A percentile compares a stretch with the other conserved stretches of the same genome.
Conservation (phyloP, 2,888 invertebrate genomes). For the Drosophila peninsularis region DNA sequence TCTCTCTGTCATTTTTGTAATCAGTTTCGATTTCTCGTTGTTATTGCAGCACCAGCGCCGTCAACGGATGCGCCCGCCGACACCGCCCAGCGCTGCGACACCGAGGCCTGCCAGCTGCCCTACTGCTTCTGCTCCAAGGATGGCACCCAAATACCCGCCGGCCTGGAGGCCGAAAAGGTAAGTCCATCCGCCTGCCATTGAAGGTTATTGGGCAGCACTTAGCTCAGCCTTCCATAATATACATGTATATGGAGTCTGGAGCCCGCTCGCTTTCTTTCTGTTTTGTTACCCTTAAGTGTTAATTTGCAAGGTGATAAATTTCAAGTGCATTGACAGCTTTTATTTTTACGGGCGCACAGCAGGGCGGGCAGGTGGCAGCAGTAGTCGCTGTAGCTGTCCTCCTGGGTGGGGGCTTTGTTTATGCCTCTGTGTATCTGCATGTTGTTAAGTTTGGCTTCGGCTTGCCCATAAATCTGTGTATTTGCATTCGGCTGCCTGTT, state of each 20-base stretch:
- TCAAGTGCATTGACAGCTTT: constrained; percentile 76
- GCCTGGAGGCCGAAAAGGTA: constrained; percentile 92
- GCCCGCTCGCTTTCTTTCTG: constrained; percentile 9
- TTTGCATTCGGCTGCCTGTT: constrained; percentile 77
- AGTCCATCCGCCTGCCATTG: background rate
- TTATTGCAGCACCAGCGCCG: constrained; percentile 90
- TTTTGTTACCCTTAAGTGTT: constrained; percentile 63
- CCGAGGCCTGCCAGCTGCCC: constrained; percentile 90
- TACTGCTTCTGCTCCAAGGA: constrained; percentile 97
- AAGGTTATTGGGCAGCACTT: constrained; percentile 12
- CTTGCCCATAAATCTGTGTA: constrained; percentile 73
- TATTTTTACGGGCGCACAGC: constrained; percentile 66
- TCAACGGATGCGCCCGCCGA: constrained; percentile 92
- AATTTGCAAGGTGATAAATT: constrained; percentile 80
- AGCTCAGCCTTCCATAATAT: constrained; percentile 13
- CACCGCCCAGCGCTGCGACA: constrained; percentile 92
- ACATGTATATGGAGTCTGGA: too few relatives aligned
- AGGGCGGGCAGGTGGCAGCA: constrained; percentile 20
- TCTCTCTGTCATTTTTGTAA: background rate
- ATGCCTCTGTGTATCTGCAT: constrained; percentile 8
- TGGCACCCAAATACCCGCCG: constrained; percentile 94
- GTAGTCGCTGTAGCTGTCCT: background rate
- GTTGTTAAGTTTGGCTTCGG: constrained; percentile 36
- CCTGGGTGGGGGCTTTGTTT: background rate
- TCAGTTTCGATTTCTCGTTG: constrained; percentile 13